Conservation (phyloP, 1,140 invertebrate genomes). For the Rhyzopertha dominica region DNA sequence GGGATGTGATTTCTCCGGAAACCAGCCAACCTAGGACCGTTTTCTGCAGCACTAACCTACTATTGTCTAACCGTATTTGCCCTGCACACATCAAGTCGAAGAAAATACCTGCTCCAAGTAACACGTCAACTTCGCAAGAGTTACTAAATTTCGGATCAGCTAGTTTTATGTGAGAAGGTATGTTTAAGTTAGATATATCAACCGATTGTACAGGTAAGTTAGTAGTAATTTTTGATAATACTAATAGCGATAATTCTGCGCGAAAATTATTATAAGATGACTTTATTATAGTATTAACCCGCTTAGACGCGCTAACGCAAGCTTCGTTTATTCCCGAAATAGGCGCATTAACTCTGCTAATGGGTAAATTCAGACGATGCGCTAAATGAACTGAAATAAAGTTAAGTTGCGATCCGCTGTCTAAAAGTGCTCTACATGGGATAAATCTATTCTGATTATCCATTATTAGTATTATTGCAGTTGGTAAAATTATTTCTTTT, state of each 20-base stretch:
- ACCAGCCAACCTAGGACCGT: slow-evolving; percentile 34
- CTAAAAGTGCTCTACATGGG: slow-evolving; percentile 3
- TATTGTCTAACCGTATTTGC: slow-evolving; percentile 22
- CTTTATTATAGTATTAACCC: background rate
- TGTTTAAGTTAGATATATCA: slow-evolving; percentile 15
- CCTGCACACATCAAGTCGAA: slow-evolving; percentile 29
- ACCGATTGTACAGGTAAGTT: slow-evolving; percentile 5
- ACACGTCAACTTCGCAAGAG: slow-evolving; percentile 25
- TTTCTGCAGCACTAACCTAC: slow-evolving; percentile 30
- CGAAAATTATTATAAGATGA: slow-evolving; percentile 7
- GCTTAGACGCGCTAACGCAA: background rate
- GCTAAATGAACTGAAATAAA: slow-evolving; percentile 5
- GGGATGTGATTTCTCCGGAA: slow-evolving; percentile 2
- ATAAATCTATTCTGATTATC: slow-evolving; percentile 7
- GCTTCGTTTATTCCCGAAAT: slow-evolving; percentile 12
- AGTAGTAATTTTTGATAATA: slow-evolving; percentile 7
- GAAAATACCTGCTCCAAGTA: slow-evolving; percentile 31
- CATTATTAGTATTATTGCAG: slow-evolving; percentile 2
- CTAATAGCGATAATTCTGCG: slow-evolving; percentile 10
- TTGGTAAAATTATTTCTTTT: too few species aligned
- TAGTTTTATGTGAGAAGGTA: slow-evolving; percentile 28
- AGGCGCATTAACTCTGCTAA: slow-evolving; percentile 6
- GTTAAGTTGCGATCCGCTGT: slow-evolving; percentile 14
- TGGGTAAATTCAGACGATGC: slow-evolving; percentile 2
- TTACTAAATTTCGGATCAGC: slow-evolving; percentile 32